Evolutionary conservation across 2,888 invertebrate species (phyloP).

Genomic region (Galeopsomyia nigrocyanea): DNA sequence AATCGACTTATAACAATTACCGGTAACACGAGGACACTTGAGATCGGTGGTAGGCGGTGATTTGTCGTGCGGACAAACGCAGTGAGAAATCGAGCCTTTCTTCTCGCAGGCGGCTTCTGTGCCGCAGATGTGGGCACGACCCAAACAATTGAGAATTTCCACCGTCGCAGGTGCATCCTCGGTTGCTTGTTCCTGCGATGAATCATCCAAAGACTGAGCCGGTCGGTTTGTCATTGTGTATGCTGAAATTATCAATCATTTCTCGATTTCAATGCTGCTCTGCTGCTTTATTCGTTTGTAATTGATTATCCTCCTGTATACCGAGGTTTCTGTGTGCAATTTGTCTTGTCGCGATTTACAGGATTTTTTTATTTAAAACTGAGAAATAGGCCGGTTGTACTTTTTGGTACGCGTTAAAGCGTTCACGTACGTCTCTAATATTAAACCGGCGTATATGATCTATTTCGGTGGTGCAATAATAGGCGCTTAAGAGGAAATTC

Average conservation of each 20-base stretch:
- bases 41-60: slow-evolving; percentile 74
- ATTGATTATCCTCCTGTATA: too few relatives aligned
- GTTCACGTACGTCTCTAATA: not conserved
- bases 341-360: too few relatives aligned
- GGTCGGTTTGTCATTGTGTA: slow-evolving; percentile 46
- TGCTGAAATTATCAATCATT: slow-evolving; percentile 52
- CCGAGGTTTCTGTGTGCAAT: too few relatives aligned
- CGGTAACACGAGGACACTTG: slow-evolving; percentile 75
- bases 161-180: slow-evolving; percentile 32
- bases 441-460: slow-evolving; percentile 16
- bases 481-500: slow-evolving; percentile 19
- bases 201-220: slow-evolving; percentile 46
- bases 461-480: slow-evolving; percentile 26
- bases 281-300: too few relatives aligned
- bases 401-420: too few relatives aligned
- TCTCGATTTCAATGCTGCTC: too few relatives aligned
- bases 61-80: slow-evolving; percentile 79
- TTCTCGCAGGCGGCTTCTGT: slow-evolving; percentile 76
- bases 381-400: too few relatives aligned
- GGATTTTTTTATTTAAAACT: too few relatives aligned
- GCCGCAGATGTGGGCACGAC: slow-evolving; percentile 72
- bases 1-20: slow-evolving; percentile 62
- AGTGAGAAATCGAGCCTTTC: slow-evolving; percentile 72
- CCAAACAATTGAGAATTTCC: slow-evolving; percentile 59
- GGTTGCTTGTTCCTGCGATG: slow-evolving; percentile 41